Evolutionary conservation across 1,140 invertebrate genomes (phyloP), one percentile per base, ranked within the genome.

Genomic region (Metaphire vulgaris): DNA sequence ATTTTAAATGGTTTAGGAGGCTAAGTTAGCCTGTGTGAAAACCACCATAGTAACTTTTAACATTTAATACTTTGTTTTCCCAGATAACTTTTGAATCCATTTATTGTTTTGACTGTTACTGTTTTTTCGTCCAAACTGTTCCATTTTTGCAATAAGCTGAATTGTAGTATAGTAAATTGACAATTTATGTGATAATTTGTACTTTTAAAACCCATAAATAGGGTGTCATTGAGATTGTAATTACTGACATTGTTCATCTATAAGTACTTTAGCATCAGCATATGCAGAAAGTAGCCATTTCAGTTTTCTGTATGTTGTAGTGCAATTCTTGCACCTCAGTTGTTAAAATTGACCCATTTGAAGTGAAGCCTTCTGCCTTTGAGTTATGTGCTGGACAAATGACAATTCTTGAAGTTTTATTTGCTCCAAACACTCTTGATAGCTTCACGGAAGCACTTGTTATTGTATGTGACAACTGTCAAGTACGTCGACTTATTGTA

Each of bases 401-500:
- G 15, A 83, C 81, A 21, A 69, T 84, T 0, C 77, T 87, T 28
- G 85, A 86, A 76, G 79, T 86, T 15, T 72, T 82, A 12, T 87
- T 86, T 73, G 79, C 74, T 34, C 85, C 86, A 41, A 76, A 77
- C 6, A 31, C 78, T 28, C 79, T 81, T 2, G 80, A 81, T 74
- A 76, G 33, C 15, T 85, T 80, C 77, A 74, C 75, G 0, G 79
- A 83, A 69, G 81, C 83, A 34, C 78, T 87, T 29, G 80, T 81
- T 6, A 81, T 86, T 33, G 76, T 85, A 65, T 86, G 85, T 83
- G 85, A 87, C 76, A 87, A 87, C 78, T 86, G 86, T 75, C 83
- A 86, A 31, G 81, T 84, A 0, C 81, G 81, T 78, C 80, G 86
- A 72, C 85, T 85, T 74, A 82, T 76, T 16, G 21, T 87, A 0